Base-by-base conservation (phyloP, 1,140 invertebrate genomes). In the Elymnias hypermnestra region DNA sequence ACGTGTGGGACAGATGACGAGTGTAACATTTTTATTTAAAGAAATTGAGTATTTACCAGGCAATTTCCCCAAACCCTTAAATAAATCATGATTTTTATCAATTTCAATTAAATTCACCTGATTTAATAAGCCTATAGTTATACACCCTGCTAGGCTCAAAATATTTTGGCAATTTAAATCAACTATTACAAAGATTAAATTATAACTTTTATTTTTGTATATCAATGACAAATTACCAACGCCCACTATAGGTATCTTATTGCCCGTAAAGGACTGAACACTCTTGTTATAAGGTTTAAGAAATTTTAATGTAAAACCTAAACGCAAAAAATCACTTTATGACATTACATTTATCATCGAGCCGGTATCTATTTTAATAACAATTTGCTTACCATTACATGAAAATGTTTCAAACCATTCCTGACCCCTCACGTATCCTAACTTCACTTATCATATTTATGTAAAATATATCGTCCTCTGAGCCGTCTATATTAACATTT, bases 301-400 rank as follows among this genome's bases (percentile, higher is more conserved):
- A n/a, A n/a, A n/a, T 49, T 35, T 42, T 13, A 45, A 9, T 19
- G 46, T 29, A 38, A 33, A 46, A 10, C 50, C 49, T 46, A 58
- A 33, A 6, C 9, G 2, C 10, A 53, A 29, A 41, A 49, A 58
- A 19, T 17, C 7, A 8, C 28, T 12, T 13, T 37, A 49, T 10
- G 49, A 58, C 7, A 53, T 8, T 2, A 58, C 46, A 46, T 53
- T 53, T 9, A 53, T 41, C 12, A 49, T 45, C 7, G 54, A 43
- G 2, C 54, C 54, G 1, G 48, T 39, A 15, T 57, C 54, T 15
- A 57, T 35, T 17, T 53, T 57, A 42, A 57, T 49, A 2, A 29
- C 22, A 22, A 49, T 40, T 8, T 18, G 10, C 10, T 41, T 15
- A 9, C 39, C 39, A 15, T 1, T 28, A 28, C n/a, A n/a, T n/a